Conservation (phyloP, 2,888 invertebrate genomes). For the Diplazon laetatorius region DNA sequence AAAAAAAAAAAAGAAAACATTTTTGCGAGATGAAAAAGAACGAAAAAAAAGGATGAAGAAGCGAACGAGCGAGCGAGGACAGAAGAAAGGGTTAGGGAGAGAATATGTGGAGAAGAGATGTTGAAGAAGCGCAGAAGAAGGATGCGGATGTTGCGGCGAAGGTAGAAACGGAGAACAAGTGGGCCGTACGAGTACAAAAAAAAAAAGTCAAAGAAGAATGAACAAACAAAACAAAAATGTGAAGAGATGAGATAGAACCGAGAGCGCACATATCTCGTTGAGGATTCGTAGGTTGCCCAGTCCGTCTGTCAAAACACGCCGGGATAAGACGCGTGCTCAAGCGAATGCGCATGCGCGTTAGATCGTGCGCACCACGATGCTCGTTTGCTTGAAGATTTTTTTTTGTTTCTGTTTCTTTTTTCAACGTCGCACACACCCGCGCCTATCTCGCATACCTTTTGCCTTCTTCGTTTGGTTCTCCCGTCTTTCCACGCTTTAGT, state of each 20-base stretch:
- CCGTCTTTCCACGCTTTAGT: not conserved
- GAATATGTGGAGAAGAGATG: constrained; percentile 31
- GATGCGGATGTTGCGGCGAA: constrained; percentile 30
- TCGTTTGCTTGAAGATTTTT: constrained; percentile 48
- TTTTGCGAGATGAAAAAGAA: constrained; percentile 22
- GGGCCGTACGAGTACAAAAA: constrained; percentile 67
- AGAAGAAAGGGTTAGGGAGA: constrained; percentile 20
- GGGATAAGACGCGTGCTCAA: no score
- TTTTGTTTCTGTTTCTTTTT: constrained; percentile 42
- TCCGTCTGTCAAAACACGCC: constrained; percentile 78
- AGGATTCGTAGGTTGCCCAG: constrained; percentile 66
- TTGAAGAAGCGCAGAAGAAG: constrained; percentile 29
- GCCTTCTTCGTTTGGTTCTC: constrained; percentile 27
- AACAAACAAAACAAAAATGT: constrained; percentile 2
- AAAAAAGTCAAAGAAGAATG: constrained; percentile 69
- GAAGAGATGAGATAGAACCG: constrained; percentile 34
- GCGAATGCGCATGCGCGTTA: constrained; percentile 39
- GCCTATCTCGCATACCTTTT: not conserved
- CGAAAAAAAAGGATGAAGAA: constrained; percentile 27
- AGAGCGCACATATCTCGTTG: constrained; percentile 30
- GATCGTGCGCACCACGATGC: constrained; percentile 36
- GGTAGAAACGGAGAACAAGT: constrained; percentile 50
- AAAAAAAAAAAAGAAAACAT: constrained; percentile 26
- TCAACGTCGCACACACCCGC: constrained; percentile 23
- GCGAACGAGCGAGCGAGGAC: constrained; percentile 17